Percentiles rank a stretch among this genome's conserved stretches.
Evolutionary conservation across 2,113 vertebrate genomes (phyloP).

Genomic region (Bombycilla garrulus): DNA sequence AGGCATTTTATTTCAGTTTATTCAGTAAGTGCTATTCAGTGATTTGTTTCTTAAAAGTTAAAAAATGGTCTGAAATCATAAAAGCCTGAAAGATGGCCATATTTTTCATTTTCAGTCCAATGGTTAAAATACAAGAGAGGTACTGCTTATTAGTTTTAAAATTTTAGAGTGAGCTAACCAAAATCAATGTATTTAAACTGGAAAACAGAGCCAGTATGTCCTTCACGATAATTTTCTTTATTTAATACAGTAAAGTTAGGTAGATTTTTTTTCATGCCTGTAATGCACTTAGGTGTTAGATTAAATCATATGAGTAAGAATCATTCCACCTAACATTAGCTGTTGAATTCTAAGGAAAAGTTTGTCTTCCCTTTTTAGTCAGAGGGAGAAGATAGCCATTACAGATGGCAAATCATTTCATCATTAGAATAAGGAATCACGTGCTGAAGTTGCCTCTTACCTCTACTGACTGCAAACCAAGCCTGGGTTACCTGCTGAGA

Average conservation of each 20-base stretch:
- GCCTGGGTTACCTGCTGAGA: background rate
- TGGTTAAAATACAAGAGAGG: background rate
- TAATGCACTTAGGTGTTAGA: background rate
- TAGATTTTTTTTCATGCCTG: background rate
- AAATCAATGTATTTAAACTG: background rate
- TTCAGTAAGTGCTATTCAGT: background rate
- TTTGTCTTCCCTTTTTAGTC: background rate
- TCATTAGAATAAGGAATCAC: background rate
- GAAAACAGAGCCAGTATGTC: background rate
- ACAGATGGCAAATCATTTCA: background rate
- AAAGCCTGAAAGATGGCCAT: background rate
- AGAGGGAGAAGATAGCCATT: background rate
- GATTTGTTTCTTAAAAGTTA: background rate
- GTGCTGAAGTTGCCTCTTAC: background rate
- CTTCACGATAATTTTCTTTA: background rate
- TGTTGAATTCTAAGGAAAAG: background rate
- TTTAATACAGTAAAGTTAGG: background rate
- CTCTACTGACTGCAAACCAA: background rate
- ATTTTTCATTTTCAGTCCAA: background rate
- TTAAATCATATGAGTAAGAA: background rate
- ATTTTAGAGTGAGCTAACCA: background rate
- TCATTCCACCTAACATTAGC: background rate
- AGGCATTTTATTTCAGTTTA: background rate
- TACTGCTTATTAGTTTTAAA: background rate
- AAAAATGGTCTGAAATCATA: background rate